Base-by-base conservation (phyloP, 2,888 invertebrate genomes). In the Thumatha senex region DNA sequence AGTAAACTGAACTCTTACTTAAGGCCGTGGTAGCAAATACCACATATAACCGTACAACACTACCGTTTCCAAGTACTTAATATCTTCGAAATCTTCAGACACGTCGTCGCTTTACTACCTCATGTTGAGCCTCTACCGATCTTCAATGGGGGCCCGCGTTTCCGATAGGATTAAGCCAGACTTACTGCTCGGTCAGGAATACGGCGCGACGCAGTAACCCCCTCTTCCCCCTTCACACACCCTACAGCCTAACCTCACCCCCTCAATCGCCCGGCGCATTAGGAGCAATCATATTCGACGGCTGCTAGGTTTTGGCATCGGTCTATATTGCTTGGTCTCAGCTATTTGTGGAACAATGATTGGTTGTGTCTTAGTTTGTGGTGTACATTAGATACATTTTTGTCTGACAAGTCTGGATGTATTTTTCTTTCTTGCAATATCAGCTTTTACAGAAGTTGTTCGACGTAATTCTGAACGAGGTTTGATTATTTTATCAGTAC, bases 211-310 rank as follows among this genome's bases (percentile, higher is more conserved):
- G 86, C 84, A 83, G 75, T 72, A 67, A 68, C 72, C 73, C 68
- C 67, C 52, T 51, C 51, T 61, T 53, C 66, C 72, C 72, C 51
- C 31, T 50, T 74, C 67, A 61, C 63, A 61, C 70, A 67, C 64
- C 72, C 66, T 63, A 63, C 64, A 36, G 58, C 60, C 68, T 67
- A 54, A 56, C 67, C 65, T 65, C 67, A 60, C 74, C 73, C 73
- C 76, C 77, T 71, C 68, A 55, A 56, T 67, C 77, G 72, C 76
- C 81, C 65, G 76, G 68, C 84, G 88, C 88, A 88, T 90, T 89
- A 89, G 88, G 87, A 89, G 89, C 88, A 89, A 89, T 89, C 90
- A 91, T 89, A 89, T 89, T 89, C 89, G 88, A 88, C 86, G 87
- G 84, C 80, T 80, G 84, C 81, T 83, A 86, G 82, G 88, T 89